A percentile compares a stretch with the other conserved stretches of the same genome.
These are phyloP conservation scores for Creontiades dilutus DNA, from an alignment of 2,888 invertebrate genomes.

Conservation along the genomic window DNA sequence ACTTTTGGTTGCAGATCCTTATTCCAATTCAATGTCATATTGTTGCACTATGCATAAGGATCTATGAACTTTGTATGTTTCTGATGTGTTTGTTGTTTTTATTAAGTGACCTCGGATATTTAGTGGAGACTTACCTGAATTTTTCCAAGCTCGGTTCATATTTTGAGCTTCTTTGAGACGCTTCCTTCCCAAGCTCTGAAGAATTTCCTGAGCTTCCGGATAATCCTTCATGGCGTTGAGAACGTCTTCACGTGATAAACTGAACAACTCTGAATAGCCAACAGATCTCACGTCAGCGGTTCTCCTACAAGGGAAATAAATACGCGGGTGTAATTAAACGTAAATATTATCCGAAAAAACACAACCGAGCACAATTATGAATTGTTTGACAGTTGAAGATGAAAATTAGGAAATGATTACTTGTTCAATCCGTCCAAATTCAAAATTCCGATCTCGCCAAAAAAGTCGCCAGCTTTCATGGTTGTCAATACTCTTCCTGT, in stretches of 20 bases:
- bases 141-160: conserved; percentile 76
- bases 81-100: too few relatives aligned
- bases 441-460: conserved; percentile 97
- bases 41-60: too few relatives aligned
- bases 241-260: conserved; percentile 95
- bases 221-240: conserved; percentile 97
- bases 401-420: conserved; percentile 79
- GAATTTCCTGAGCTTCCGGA: conserved; percentile 96
- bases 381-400: background rate
- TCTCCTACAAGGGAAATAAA: conserved; percentile 83
- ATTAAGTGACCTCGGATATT: too few relatives aligned
- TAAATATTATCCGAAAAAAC: background rate
- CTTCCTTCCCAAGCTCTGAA: conserved; percentile 92
- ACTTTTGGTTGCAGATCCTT: too few relatives aligned
- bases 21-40: too few relatives aligned
- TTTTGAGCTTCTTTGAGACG: conserved; percentile 89
- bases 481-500: conserved; percentile 94
- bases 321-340: background rate
- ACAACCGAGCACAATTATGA: too few relatives aligned
- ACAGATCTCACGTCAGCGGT: conserved; percentile 97
- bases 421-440: conserved; percentile 97
- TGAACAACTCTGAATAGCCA: conserved; percentile 96
- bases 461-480: conserved; percentile 98
- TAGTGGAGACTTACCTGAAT: conserved; percentile 68
- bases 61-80: too few relatives aligned